Conservation (phyloP, 1,140 invertebrate species). For the Dinoponera quadriceps region DNA sequence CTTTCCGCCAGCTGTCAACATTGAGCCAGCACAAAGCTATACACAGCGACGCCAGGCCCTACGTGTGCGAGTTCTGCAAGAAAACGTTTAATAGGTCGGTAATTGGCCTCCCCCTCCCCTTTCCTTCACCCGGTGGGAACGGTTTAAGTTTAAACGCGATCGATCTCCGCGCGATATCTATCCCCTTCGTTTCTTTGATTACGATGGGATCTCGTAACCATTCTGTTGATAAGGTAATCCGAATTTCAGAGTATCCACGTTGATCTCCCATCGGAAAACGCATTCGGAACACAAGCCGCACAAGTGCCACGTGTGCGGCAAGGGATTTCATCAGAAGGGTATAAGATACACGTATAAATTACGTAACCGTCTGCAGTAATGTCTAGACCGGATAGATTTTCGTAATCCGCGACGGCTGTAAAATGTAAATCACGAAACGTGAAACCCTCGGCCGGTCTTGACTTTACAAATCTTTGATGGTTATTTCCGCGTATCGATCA, state of each 20-base stretch:
- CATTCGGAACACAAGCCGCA: constrained; percentile 91
- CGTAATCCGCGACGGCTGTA: background rate
- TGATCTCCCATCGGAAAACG: constrained; percentile 92
- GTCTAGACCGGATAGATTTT: background rate
- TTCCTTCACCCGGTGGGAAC: background rate
- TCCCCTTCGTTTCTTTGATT: background rate
- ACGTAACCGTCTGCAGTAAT: background rate
- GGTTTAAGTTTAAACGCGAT: background rate
- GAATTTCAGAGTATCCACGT: constrained; percentile 88
- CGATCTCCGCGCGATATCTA: background rate
- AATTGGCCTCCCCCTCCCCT: constrained; percentile 34
- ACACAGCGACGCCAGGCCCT: constrained; percentile 90
- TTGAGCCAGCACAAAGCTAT: constrained; percentile 91
- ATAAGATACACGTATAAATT: constrained; percentile 46
- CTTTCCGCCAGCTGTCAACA: constrained; percentile 92
- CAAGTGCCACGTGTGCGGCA: constrained; percentile 90
- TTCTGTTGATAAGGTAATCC: constrained; percentile 35
- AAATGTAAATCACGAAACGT: background rate
- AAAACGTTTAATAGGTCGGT: constrained; percentile 90
- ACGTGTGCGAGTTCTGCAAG: constrained; percentile 90
- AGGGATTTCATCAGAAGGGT: constrained; percentile 93
- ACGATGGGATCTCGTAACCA: background rate
- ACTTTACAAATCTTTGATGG: no score
- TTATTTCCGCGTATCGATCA: background rate
- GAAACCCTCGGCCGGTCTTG: no score